Conservation (phyloP, 2,797 vertebrate genomes). For the Sebastes nivosus region DNA sequence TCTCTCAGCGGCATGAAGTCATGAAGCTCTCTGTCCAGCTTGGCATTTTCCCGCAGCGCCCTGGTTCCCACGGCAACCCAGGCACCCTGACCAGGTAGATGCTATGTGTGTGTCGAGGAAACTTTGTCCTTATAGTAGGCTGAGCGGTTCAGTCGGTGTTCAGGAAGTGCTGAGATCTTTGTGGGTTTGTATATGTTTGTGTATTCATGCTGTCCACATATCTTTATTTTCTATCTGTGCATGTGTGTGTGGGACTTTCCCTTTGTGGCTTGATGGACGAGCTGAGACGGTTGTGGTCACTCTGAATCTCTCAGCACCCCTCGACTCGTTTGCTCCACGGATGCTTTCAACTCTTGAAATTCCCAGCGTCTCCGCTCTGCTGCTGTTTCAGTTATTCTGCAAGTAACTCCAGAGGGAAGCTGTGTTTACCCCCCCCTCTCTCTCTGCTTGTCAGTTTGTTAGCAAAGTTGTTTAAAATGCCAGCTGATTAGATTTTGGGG, state of each 20-base stretch:
- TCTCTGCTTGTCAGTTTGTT: slow-evolving; percentile 13
- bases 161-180: slow-evolving; percentile 7
- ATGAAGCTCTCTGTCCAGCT: slow-evolving; percentile 78
- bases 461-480: background rate
- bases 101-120: background rate
- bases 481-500: too few relatives aligned
- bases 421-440: background rate
- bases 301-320: slow-evolving; percentile 52
- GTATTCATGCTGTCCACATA: background rate
- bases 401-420: background rate
- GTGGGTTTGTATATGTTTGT: slow-evolving; percentile 5
- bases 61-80: slow-evolving; percentile 73
- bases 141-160: background rate
- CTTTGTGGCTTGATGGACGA: slow-evolving; percentile 36
- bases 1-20: slow-evolving; percentile 69
- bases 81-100: slow-evolving; percentile 72
- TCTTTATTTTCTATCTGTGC: slow-evolving; percentile 9
- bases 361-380: background rate
- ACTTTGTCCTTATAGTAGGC: background rate
- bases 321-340: slow-evolving; percentile 16
- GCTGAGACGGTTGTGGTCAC: slow-evolving; percentile 47
- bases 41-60: slow-evolving; percentile 62
- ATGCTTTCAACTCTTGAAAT: slow-evolving; percentile 36
- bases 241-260: slow-evolving; percentile 36
- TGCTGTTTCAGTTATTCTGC: slow-evolving; percentile 33